A percentile compares a stretch with the other conserved stretches of the same genome.
phyloP scores from a whole-genome alignment of 2,888 invertebrate species.

The Sminthurinus aureus region DNA sequence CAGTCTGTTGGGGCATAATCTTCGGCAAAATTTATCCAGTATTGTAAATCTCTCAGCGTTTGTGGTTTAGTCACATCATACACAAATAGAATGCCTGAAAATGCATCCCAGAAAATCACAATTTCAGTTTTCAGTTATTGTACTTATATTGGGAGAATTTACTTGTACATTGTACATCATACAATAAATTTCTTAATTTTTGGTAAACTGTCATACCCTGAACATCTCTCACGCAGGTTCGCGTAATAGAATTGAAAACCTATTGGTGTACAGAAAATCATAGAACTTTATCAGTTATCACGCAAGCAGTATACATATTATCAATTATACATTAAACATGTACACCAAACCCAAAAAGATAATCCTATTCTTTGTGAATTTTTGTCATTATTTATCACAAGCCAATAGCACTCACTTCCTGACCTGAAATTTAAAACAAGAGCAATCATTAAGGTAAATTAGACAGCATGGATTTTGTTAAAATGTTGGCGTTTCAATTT shows the following conservation, averaged over 20 bases:
- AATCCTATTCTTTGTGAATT: background rate
- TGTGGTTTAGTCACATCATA: conserved; percentile 54
- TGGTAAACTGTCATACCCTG: conserved; percentile 44
- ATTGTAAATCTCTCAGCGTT: conserved; percentile 51
- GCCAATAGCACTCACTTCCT: conserved; percentile 38
- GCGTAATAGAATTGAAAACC: conserved; percentile 53
- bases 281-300: background rate
- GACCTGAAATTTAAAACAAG: too few relatives aligned
- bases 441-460: too few relatives aligned
- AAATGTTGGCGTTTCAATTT: too few relatives aligned
- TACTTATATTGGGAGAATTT: background rate
- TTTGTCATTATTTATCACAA: background rate
- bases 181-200: background rate
- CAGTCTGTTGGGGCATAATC: conserved; percentile 53
- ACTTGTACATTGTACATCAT: background rate
- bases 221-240: conserved; percentile 57
- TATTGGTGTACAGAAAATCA: background rate
- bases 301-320: too few relatives aligned
- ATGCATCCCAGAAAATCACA: background rate
- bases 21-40: conserved; percentile 57
- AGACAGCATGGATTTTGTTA: too few relatives aligned
- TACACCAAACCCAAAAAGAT: too few relatives aligned
- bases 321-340: too few relatives aligned
- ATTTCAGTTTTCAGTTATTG: background rate
- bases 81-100: conserved; percentile 53